phyloP scores from a whole-genome alignment of 2,113 vertebrate genomes.

The Phyllostomus hastatus region DNA sequence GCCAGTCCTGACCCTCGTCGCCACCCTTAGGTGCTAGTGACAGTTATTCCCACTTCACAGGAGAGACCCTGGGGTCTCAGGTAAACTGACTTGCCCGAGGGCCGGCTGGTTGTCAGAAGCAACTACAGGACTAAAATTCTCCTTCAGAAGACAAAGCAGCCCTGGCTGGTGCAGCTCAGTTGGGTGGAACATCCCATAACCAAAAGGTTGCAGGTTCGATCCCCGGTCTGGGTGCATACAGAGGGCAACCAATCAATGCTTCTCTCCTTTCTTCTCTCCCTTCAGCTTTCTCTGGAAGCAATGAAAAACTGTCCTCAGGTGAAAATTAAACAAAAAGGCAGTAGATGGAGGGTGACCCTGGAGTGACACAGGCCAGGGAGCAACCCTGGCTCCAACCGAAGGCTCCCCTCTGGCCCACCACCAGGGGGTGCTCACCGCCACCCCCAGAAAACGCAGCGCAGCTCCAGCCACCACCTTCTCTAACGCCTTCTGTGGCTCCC shows the following conservation, averaged over 20 bases:
- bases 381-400: not conserved
- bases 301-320: no score
- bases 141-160: not conserved
- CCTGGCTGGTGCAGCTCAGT: no score
- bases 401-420: not conserved
- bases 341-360: not conserved
- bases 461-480: not conserved
- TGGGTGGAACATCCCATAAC: no score
- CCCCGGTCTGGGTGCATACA: no score
- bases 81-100: not conserved
- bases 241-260: no score
- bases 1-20: not conserved
- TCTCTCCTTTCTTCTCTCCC: no score
- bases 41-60: not conserved
- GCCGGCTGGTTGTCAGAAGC: not conserved
- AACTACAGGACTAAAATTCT: not conserved
- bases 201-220: no score
- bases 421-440: not conserved
- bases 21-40: not conserved
- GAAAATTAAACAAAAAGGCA: not conserved
- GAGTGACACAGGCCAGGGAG: not conserved
- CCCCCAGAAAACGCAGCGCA: not conserved
- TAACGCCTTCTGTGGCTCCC: not conserved
- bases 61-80: fast-evolving
- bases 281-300: no score